These are phyloP conservation scores for Callorhinus ursinus DNA, from an alignment of 2,113 vertebrate genomes.

Conservation along the genomic window DNA sequence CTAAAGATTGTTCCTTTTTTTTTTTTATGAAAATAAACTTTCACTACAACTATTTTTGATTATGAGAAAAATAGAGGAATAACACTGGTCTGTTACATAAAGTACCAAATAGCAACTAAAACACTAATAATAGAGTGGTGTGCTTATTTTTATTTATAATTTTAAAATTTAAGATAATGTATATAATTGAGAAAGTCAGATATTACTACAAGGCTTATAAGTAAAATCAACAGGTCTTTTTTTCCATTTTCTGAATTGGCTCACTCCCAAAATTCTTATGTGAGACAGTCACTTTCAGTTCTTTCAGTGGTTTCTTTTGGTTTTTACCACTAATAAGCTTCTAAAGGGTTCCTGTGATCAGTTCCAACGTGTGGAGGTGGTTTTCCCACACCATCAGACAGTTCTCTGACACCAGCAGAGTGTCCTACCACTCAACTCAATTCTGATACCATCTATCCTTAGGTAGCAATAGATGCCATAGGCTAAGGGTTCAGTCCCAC, in stretches of 20 bases:
- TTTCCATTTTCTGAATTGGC: neutral
- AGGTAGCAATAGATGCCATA: neutral
- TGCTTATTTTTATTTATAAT: slow-evolving; percentile 1
- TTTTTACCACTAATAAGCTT: neutral
- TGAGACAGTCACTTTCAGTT: neutral
- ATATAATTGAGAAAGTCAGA: neutral
- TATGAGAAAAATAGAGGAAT: neutral
- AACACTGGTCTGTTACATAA: neutral
- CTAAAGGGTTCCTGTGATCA: neutral
- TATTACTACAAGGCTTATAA: neutral
- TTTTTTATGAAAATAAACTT: neutral
- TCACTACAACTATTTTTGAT: neutral
- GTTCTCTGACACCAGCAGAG: neutral
- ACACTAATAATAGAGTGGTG: neutral
- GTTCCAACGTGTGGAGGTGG: neutral
- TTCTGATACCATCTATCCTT: neutral
- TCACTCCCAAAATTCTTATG: neutral
- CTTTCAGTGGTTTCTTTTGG: neutral
- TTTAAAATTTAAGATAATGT: neutral
- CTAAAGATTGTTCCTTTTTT: neutral
- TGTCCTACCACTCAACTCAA: neutral
- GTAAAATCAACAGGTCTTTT: neutral
- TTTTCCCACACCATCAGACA: neutral
- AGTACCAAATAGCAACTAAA: neutral
- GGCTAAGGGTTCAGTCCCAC: neutral